A percentile compares a stretch with the other conserved stretches of the same genome.
Evolutionary conservation across 2,113 vertebrate genomes (phyloP).

Genomic region (Phodopus roborovskii): DNA sequence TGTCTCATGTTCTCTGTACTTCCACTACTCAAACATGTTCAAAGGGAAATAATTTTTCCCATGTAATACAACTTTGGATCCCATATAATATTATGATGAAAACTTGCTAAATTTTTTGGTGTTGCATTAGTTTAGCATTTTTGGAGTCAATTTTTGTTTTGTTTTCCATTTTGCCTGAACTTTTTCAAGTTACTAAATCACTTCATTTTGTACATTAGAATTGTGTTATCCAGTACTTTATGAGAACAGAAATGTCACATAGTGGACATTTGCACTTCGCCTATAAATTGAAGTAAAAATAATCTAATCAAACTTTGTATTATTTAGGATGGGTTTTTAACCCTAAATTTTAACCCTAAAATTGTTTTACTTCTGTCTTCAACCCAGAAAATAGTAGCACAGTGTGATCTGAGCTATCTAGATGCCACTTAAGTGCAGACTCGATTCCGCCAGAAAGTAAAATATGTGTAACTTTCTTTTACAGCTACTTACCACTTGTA

Average conservation of each 20-base stretch:
- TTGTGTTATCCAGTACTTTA: not conserved
- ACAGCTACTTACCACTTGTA: not conserved
- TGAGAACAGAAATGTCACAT: not conserved
- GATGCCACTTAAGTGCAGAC: not conserved
- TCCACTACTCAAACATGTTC: slow-evolving; percentile 19
- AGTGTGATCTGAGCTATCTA: not conserved
- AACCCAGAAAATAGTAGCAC: not conserved
- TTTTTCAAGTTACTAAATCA: slow-evolving; percentile 15
- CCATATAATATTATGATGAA: not conserved
- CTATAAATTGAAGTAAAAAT: not conserved
- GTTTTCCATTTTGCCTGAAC: slow-evolving; percentile 33
- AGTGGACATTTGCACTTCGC: not conserved
- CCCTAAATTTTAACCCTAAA: not conserved
- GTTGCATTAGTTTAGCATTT: slow-evolving; percentile 19
- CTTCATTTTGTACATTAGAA: slow-evolving; percentile 47
- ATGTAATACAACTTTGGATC: slow-evolving; percentile 4
- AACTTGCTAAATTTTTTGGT: slow-evolving; percentile 25
- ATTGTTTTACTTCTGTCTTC: slow-evolving; percentile 18
- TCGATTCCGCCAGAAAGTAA: slow-evolving; percentile 27
- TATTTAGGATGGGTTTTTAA: not conserved
- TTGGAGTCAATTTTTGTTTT: not conserved
- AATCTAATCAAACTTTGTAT: not conserved
- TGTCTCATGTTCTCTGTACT: not conserved
- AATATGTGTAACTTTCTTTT: not conserved
- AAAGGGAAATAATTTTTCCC: slow-evolving; percentile 19